A percentile compares a stretch with the other conserved stretches of the same genome.
phyloP scores from a whole-genome alignment of 1,140 invertebrate species.

The Sipha flava region DNA sequence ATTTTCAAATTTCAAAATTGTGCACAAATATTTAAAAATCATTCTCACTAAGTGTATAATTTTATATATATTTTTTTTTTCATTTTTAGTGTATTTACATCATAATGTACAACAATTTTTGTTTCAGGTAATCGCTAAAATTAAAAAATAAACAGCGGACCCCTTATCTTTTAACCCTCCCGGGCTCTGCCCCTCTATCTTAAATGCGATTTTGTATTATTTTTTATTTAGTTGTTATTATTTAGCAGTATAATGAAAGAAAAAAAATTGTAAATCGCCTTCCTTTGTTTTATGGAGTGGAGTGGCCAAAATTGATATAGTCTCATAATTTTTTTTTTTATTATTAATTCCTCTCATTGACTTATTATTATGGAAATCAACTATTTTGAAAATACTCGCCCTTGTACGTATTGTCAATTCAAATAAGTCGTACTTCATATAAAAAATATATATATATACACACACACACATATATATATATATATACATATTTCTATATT shows the following conservation, averaged over 20 bases:
- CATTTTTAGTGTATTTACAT: conserved; percentile 25
- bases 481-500: background rate
- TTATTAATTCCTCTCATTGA: conserved; percentile 29
- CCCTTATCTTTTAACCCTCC: background rate
- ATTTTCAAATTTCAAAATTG: conserved; percentile 29
- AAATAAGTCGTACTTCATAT: conserved; percentile 11
- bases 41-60: conserved; percentile 8
- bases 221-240: conserved; percentile 14
- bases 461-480: background rate
- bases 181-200: background rate
- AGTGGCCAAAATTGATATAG: conserved; percentile 9
- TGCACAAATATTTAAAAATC: conserved; percentile 21
- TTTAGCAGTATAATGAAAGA: background rate
- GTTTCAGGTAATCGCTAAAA: conserved; percentile 31
- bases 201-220: background rate
- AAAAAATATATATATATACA: no score
- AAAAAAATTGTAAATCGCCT: background rate
- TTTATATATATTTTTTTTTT: conserved; percentile 23
- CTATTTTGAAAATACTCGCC: conserved; percentile 26
- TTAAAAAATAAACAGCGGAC: conserved; percentile 6
- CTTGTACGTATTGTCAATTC: conserved; percentile 24
- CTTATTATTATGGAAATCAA: conserved; percentile 10
- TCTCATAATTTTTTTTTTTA: background rate
- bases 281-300: background rate
- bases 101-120: conserved; percentile 31